Conservation (phyloP, 2,797 vertebrate genomes). For the Clarias fuscus region DNA sequence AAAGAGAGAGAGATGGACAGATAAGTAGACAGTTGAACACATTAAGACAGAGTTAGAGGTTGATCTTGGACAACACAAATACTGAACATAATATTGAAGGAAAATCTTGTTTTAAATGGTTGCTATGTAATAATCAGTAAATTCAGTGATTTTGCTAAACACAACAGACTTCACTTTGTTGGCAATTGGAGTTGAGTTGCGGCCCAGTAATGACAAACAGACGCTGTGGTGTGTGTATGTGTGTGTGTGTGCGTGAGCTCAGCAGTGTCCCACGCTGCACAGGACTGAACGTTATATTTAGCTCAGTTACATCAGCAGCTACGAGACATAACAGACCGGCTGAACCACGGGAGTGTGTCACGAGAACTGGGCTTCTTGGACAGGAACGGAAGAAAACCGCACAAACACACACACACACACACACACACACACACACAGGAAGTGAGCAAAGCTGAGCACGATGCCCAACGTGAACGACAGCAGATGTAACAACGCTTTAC, state of each 20-base stretch:
- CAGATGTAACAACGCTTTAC: conserved; percentile 34
- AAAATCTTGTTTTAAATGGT: not conserved
- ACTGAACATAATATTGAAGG: not conserved
- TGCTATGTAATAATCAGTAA: not conserved
- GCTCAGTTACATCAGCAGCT: conserved; percentile 67
- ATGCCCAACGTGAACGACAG: conserved; percentile 28
- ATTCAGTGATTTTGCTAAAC: conserved; percentile 5
- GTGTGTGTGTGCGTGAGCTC: conserved; percentile 54
- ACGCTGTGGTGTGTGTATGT: conserved; percentile 57
- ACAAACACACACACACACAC: conserved; percentile 45
- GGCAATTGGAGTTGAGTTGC: conserved; percentile 43
- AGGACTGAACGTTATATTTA: conserved; percentile 66
- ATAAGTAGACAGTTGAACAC: not conserved
- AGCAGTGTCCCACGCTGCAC: conserved; percentile 45
- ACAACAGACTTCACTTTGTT: conserved; percentile 34
- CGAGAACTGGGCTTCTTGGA: conserved; percentile 63
- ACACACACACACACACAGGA: conserved; percentile 45
- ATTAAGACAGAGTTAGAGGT: no score
- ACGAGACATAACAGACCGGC: conserved; percentile 62
- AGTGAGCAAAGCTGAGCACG: conserved; percentile 38
- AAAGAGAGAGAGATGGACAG: not conserved
- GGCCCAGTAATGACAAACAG: conserved; percentile 63
- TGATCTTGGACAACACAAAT: not conserved
- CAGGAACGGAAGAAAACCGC: conserved; percentile 48
- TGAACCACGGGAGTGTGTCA: conserved; percentile 67